A percentile compares a stretch with the other conserved stretches of the same genome.
phyloP scores from a whole-genome alignment of 1,140 invertebrate genomes.

The Zaprionus capensis region DNA sequence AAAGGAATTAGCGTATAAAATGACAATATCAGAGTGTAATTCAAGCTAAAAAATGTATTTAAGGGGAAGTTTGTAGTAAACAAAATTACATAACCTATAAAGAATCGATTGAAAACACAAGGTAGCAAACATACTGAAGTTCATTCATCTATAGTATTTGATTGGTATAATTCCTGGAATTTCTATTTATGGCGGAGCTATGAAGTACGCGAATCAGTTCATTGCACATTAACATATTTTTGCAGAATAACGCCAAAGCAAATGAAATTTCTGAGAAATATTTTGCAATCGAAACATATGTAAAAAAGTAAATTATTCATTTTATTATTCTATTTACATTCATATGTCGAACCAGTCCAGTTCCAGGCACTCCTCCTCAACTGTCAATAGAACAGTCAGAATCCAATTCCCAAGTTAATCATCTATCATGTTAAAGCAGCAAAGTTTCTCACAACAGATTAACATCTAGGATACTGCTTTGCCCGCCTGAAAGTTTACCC shows the following conservation, averaged over 20 bases:
- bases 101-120: no score
- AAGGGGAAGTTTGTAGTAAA: no score
- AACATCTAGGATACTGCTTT: background rate
- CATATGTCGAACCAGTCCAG: no score
- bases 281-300: background rate
- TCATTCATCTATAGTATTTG: background rate
- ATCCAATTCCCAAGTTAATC: background rate
- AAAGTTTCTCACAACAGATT: constrained; percentile 1
- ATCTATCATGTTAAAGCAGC: background rate
- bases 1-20: no score
- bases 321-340: background rate
- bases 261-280: background rate
- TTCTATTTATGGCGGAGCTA: background rate
- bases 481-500: constrained; percentile 6
- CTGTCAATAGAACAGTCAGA: no score
- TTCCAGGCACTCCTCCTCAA: no score
- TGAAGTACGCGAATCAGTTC: background rate
- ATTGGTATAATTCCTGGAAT: background rate
- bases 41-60: no score
- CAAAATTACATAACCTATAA: no score
- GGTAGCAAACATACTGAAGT: no score
- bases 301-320: constrained; percentile 1
- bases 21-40: no score
- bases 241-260: background rate
- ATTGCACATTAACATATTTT: background rate